Conservation (phyloP, 2,113 vertebrate genomes). For the Junco hyemalis region DNA sequence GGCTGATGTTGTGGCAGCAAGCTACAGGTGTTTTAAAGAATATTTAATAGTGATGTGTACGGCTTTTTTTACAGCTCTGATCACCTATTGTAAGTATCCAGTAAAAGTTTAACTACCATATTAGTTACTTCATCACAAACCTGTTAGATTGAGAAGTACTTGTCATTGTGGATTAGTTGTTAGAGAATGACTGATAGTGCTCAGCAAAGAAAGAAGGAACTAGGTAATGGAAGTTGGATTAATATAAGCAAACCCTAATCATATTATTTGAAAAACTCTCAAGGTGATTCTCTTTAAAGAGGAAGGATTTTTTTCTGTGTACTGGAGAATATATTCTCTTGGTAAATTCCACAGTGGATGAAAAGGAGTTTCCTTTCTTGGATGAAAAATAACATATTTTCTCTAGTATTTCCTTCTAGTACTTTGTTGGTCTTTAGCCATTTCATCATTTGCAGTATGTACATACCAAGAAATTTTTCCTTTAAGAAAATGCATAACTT, state of each 20-base stretch:
- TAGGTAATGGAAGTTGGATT: neutral
- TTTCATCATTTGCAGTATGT: constrained; percentile 15
- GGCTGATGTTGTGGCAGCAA: neutral
- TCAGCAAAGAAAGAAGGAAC: constrained; percentile 16
- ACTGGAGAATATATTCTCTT: neutral
- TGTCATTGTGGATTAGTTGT: constrained; percentile 38
- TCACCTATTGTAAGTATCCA: constrained; percentile 29
- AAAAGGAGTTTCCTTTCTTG: constrained; percentile 11
- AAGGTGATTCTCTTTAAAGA: constrained; percentile 36
- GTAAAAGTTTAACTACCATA: constrained; percentile 25
- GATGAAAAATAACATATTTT: neutral
- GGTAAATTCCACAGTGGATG: neutral
- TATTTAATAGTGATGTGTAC: neutral
- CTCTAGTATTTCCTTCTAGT: neutral
- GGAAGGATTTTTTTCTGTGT: neutral
- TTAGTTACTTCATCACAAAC: constrained; percentile 39
- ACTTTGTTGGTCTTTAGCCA: constrained; percentile 5
- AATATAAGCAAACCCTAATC: constrained; percentile 1
- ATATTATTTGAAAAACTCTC: constrained; percentile 10
- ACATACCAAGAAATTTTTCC: constrained; percentile 23
- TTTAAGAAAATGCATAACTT: constrained; percentile 21
- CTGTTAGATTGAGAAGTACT: constrained; percentile 31
- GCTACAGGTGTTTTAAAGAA: constrained; percentile 35
- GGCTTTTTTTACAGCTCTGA: constrained; percentile 22
- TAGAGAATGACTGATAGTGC: constrained; percentile 54